Conservation (phyloP, 2,113 vertebrate genomes). For the Heterotilapia buettikoferi region DNA sequence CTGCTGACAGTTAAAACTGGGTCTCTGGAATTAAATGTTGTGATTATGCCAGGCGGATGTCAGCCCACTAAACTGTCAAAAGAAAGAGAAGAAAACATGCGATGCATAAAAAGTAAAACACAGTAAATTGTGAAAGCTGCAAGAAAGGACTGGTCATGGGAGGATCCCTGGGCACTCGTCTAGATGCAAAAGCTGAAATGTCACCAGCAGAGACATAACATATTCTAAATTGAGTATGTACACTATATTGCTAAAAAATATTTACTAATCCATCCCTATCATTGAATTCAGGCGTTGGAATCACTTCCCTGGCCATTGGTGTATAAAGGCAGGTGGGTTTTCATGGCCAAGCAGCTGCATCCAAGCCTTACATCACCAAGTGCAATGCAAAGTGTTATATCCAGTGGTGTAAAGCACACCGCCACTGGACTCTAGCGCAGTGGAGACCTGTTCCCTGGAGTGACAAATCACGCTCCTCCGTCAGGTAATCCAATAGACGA, state of each 20-base stretch:
- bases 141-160: background rate
- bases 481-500: background rate
- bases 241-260: background rate
- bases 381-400: background rate
- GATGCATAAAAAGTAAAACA: background rate
- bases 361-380: background rate
- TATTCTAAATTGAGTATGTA: background rate
- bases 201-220: background rate
- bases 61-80: background rate
- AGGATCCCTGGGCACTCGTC: background rate
- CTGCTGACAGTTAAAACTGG: background rate
- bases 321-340: background rate
- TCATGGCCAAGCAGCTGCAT: background rate
- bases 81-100: background rate
- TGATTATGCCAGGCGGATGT: background rate
- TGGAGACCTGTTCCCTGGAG: background rate
- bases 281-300: background rate
- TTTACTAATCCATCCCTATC: background rate
- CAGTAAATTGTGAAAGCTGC: background rate
- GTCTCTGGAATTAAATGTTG: background rate
- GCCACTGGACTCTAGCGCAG: background rate
- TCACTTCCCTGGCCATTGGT: background rate
- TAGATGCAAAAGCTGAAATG: background rate
- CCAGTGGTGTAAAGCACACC: background rate
- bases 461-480: background rate